Evolutionary conservation across 2,113 vertebrate species (phyloP), one percentile per base, ranked within the genome.

Genomic region (Rana temporaria): DNA sequence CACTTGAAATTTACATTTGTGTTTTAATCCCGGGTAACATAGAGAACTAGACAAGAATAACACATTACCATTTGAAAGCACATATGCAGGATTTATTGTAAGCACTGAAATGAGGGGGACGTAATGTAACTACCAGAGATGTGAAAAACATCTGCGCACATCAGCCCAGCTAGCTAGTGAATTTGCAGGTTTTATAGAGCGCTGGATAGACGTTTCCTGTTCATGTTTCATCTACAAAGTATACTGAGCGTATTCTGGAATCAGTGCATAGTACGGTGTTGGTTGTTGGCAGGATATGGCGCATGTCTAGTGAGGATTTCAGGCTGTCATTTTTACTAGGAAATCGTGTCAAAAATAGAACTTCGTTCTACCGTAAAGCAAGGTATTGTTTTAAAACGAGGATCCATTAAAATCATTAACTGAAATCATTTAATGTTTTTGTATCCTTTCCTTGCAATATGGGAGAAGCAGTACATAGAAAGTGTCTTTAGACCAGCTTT

Each of bases 61-160:
- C 55, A 74, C 71, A 60, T 74, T 74, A 42, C 56, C 56, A 62
- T 62, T 34, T 75, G 69, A 75, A 38, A 60, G 72, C 56, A 20
- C 56, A 75, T 42, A 59, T 34, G 30, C 14, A 56, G 42, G 72
- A 75, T 75, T 75, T 62, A 62, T 75, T 62, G 32, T 32, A 42
- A 62, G n/a, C 56, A 16, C 30, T 42, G 72, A 38, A 57, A 1
- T 20, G 72, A 62, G 72, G 72, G 32, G 60, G 42, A 75, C 59
- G 9, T 63, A 57, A 74, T 74, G 71, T 30, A 74, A 56, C 26
- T 34, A 42, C 17, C 65, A 42, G 65, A 56, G 19, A 74, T 75
- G 72, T 62, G 56, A 75, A 75, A 75, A 75, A 20, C 72, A 75
- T 75, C 56, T 75, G 72, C 72, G 9, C 56, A 20, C 32, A 62